Evolutionary conservation across 1,140 invertebrate genomes (phyloP).

Genomic region (Dreissena polymorpha): DNA sequence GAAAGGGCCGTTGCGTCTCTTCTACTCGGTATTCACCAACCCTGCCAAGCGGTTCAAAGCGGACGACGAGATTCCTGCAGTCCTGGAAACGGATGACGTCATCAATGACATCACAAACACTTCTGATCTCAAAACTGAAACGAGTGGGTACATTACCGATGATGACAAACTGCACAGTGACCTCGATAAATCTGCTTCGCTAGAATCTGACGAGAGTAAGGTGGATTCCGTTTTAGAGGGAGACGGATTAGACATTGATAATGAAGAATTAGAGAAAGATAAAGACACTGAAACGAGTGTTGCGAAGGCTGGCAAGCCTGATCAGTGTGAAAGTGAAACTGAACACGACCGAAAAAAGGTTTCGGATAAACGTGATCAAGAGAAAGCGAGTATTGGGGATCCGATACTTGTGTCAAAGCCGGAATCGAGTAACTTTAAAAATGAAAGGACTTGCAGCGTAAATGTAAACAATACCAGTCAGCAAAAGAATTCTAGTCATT

Average conservation of each 20-base stretch:
- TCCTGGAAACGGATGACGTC: constrained; percentile 30
- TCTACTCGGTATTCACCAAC: constrained; percentile 63
- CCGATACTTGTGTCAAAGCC: not conserved
- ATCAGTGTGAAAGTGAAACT: constrained; percentile 2
- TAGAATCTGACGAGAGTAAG: constrained; percentile 25
- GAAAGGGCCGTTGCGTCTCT: constrained; percentile 66
- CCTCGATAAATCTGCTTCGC: constrained; percentile 13
- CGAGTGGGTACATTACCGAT: constrained; percentile 36
- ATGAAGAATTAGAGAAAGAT: constrained; percentile 1
- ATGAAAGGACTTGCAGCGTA: not conserved
- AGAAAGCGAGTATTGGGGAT: not conserved
- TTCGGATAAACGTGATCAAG: not conserved
- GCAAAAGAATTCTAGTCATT: too few species aligned
- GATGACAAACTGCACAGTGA: constrained; percentile 17
- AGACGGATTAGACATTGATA: constrained; percentile 34
- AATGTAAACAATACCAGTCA: too few species aligned
- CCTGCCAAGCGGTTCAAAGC: constrained; percentile 54
- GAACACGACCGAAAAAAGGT: not conserved
- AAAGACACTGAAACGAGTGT: not conserved
- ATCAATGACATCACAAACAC: constrained; percentile 18
- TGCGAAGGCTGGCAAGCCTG: not conserved
- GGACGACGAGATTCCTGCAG: constrained; percentile 1
- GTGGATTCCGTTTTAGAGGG: constrained; percentile 33
- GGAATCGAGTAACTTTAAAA: not conserved
- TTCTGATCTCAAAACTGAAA: constrained; percentile 49